Evolutionary conservation across 2,797 vertebrate genomes (phyloP).

Genomic region (Nannoperca obscura): DNA sequence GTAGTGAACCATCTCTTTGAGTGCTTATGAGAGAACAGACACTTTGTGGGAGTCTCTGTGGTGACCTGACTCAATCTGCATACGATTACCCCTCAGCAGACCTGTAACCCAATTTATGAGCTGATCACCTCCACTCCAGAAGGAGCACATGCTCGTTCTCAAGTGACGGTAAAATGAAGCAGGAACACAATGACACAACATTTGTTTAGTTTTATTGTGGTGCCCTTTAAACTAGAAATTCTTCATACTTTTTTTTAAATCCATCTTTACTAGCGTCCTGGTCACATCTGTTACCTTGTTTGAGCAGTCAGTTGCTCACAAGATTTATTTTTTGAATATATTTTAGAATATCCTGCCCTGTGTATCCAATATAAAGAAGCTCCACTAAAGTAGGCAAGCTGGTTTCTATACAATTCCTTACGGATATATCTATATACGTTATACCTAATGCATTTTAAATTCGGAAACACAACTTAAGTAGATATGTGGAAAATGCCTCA

Average conservation of each 20-base stretch:
- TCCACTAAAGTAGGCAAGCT: background rate
- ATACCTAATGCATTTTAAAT: constrained; percentile 3
- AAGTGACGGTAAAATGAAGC: constrained; percentile 50
- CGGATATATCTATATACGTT: no score
- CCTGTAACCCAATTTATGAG: constrained; percentile 77
- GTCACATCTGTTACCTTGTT: constrained; percentile 21
- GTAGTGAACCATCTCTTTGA: constrained; percentile 54
- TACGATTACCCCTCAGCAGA: constrained; percentile 75
- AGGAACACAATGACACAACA: constrained; percentile 46
- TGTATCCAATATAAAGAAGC: background rate
- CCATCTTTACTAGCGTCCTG: constrained; percentile 39
- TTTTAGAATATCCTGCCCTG: background rate
- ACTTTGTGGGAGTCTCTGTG: constrained; percentile 60
- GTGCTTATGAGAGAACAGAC: constrained; percentile 64
- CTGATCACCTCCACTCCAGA: constrained; percentile 59
- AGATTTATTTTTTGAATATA: constrained; percentile 29
- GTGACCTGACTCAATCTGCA: constrained; percentile 77
- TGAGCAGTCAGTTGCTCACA: background rate
- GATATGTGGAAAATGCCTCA: constrained; percentile 4
- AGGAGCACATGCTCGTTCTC: constrained; percentile 32
- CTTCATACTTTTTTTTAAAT: constrained; percentile 18
- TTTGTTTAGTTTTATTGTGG: constrained; percentile 63
- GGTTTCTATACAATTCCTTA: background rate
- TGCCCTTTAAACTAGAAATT: constrained; percentile 55
- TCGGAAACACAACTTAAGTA: constrained; percentile 1